A percentile compares a stretch with the other conserved stretches of the same genome.
These are phyloP conservation scores for Amblyopsis rosae DNA, from an alignment of 2,113 vertebrate genomes.

Conservation along the genomic window DNA sequence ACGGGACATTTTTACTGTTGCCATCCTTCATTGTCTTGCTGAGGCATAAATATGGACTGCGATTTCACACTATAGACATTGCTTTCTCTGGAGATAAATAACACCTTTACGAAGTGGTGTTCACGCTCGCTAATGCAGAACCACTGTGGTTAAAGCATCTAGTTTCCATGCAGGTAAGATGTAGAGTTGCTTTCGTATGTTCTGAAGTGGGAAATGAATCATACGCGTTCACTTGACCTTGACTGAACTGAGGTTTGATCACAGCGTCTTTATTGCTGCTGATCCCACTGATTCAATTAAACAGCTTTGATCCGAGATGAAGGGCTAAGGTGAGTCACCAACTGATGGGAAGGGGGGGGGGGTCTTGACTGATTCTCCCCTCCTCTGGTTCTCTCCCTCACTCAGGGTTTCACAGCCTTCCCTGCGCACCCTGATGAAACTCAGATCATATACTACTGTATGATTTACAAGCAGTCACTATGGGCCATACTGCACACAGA, in stretches of 20 bases:
- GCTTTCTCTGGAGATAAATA: conserved; percentile 46
- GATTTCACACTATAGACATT: conserved; percentile 55
- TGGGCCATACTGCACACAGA: conserved; percentile 27
- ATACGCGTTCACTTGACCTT: conserved; percentile 32
- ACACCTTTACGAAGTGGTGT: conserved; percentile 34
- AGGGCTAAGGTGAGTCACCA: conserved; percentile 48
- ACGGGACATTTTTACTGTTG: conserved; percentile 46
- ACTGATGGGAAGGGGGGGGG: conserved; percentile 15
- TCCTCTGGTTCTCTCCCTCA: conserved; percentile 6
- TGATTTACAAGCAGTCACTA: conserved; percentile 43
- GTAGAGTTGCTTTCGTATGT: conserved; percentile 2
- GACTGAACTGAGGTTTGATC: conserved; percentile 25
- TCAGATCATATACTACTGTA: conserved; percentile 19
- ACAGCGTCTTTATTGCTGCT: conserved; percentile 28
- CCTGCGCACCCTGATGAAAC: conserved; percentile 17
- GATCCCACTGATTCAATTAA: conserved; percentile 48
- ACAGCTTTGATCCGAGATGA: conserved; percentile 52
- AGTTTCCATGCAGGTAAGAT: conserved; percentile 25
- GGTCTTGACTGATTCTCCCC: conserved; percentile 25
- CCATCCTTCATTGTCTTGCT: conserved; percentile 56
- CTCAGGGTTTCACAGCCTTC: conserved; percentile 5
- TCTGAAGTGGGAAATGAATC: conserved; percentile 15
- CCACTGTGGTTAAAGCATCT: conserved; percentile 19
- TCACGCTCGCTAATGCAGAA: conserved; percentile 28
- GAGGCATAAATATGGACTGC: conserved; percentile 44